Evolutionary conservation across 2,797 vertebrate species (phyloP), one percentile per base, ranked within the genome.

Genomic region (Scolopax rusticola): DNA sequence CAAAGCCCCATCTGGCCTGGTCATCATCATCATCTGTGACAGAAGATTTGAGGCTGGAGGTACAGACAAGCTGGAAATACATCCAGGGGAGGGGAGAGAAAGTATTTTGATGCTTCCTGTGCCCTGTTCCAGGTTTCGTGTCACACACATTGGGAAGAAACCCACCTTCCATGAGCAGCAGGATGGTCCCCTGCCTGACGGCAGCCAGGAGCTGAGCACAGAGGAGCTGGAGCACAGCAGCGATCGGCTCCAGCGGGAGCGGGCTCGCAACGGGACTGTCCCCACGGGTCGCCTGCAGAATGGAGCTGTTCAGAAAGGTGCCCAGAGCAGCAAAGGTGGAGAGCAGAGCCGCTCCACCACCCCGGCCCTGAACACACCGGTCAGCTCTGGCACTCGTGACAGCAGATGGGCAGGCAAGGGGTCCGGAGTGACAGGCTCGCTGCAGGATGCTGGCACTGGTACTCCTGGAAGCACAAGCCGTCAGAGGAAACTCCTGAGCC

Each of bases 111-210:
- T 38, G 3, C 7, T 2, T 21, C 25, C 24, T 59, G 51, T 4
- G 13, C 30, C 23, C 27, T 8, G 0, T 67, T 30, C 40, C 88
- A 99, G 99, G 96, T 99, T 99, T 92, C 98, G 98, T 33, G 99
- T 99, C 86, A 99, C 98, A 6, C 99, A 99, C 95, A 99, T 98
- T 8, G 99, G 98, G 85, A 99, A 99, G 96, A 99, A 99, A 70
- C 88, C 97, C 45, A 79, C 96, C 45, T 95, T 95, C 14, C 98
- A 98, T 0, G 99, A 98, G 56, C 97, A 96, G 63, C 98, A 96
- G 94, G 94, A 97, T 18, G 71, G 97, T 25, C 50, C 96, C 91
- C 91, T 98, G 98, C 76, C 98, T 56, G 64, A 98, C 24, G 96
- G 98, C 97, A 98, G 98, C 97, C 97, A 98, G 95, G 98, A 98